Percentiles rank a stretch among this genome's conserved stretches.
Conservation (phyloP, 2,888 invertebrate genomes). For the Mythimna impura region DNA sequence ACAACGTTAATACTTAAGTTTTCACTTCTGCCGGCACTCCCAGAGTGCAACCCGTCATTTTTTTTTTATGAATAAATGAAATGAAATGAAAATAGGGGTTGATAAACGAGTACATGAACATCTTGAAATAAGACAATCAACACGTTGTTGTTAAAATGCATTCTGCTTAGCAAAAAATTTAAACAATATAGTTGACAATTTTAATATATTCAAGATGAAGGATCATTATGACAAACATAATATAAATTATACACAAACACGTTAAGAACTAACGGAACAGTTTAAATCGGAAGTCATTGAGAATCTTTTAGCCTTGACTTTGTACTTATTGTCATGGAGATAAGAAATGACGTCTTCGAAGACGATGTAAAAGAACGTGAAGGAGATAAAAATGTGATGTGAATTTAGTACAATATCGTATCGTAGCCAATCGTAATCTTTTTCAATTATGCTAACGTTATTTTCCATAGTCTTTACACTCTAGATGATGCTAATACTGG, state of each 20-base stretch:
- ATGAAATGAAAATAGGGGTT: no score
- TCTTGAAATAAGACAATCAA: no score
- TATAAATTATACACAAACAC: conserved; percentile 10
- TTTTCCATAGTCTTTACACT: no score
- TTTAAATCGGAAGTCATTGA: conserved; percentile 24
- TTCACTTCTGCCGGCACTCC: no score
- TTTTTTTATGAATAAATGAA: no score
- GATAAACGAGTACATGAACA: no score
- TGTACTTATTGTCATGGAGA: conserved; percentile 37
- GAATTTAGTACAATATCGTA: not conserved
- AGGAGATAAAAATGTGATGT: conserved; percentile 3
- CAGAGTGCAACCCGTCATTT: no score
- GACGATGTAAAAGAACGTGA: not conserved
- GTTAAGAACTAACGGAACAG: conserved; percentile 8
- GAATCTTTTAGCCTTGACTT: conserved; percentile 40
- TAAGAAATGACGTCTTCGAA: conserved; percentile 43
- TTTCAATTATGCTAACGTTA: no score
- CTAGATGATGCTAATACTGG: no score
- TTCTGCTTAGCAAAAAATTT: not conserved
- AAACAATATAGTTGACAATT: not conserved
- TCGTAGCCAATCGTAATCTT: no score
- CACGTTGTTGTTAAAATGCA: not conserved
- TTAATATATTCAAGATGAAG: not conserved
- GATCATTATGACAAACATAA: not conserved
- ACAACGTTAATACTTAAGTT: no score